phyloP scores from a whole-genome alignment of 2,113 vertebrate genomes.

The Sterna hirundo region DNA sequence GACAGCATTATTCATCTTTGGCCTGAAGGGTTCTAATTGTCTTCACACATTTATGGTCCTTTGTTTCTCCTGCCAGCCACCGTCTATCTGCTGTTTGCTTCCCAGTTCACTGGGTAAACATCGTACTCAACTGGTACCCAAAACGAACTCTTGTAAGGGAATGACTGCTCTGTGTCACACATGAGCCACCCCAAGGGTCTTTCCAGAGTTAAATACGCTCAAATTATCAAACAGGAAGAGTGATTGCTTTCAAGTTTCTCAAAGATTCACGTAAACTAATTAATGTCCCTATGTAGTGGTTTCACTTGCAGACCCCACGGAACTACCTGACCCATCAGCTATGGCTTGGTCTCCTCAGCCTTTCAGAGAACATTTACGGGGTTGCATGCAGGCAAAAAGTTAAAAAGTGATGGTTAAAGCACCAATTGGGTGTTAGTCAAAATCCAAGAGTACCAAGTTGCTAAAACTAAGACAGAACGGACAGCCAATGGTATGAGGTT shows the following conservation, averaged over 20 bases:
- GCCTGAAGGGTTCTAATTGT: background rate
- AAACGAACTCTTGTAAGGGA: background rate
- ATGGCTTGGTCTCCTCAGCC: background rate
- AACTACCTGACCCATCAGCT: background rate
- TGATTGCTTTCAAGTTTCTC: background rate
- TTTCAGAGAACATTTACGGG: background rate
- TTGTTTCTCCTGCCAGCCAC: background rate
- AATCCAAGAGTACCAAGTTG: background rate
- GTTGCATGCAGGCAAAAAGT: background rate
- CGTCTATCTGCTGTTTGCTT: background rate
- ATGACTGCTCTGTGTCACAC: background rate
- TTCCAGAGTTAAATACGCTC: background rate
- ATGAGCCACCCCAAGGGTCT: background rate
- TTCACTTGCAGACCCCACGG: background rate
- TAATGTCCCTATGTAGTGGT: background rate
- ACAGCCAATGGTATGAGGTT: background rate
- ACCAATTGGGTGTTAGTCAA: background rate
- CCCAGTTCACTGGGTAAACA: background rate
- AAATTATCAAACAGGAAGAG: background rate
- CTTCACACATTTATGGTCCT: background rate
- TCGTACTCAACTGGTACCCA: background rate
- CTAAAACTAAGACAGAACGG: background rate
- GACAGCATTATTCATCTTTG: background rate
- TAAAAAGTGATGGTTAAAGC: background rate
- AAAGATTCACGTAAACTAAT: background rate